phyloP scores from a whole-genome alignment of 2,888 invertebrate genomes.

The Mimas tiliae region DNA sequence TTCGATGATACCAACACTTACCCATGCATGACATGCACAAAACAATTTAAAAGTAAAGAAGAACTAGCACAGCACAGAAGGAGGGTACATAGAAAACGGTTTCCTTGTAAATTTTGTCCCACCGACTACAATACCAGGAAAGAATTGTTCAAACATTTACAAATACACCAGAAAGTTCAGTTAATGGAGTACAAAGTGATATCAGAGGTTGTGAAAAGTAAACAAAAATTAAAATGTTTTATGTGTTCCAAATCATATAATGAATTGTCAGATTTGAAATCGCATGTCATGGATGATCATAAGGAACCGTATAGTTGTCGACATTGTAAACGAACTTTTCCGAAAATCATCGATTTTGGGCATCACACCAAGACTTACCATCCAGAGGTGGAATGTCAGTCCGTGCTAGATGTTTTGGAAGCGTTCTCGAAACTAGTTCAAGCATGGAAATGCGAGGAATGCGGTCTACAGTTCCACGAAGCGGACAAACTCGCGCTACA shows the following conservation, averaged over 20 bases:
- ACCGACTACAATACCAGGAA: conserved; percentile 75
- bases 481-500: conserved; percentile 75
- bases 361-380: conserved; percentile 72
- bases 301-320: conserved; percentile 69
- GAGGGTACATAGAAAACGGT: conserved; percentile 67
- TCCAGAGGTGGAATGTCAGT: conserved; percentile 69
- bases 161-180: conserved; percentile 75
- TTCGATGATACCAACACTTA: conserved; percentile 51
- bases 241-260: conserved; percentile 67
- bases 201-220: conserved; percentile 70
- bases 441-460: conserved; percentile 81
- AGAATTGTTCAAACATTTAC: conserved; percentile 73
- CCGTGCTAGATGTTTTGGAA: conserved; percentile 71
- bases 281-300: conserved; percentile 75
- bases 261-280: conserved; percentile 69
- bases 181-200: conserved; percentile 78
- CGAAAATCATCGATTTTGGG: conserved; percentile 71
- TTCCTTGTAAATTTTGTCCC: conserved; percentile 78
- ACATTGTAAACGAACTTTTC: conserved; percentile 63
- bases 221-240: conserved; percentile 72
- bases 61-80: conserved; percentile 66
- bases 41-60: conserved; percentile 66
- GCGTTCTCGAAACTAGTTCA: conserved; percentile 72
- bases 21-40: conserved; percentile 65
- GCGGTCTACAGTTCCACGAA: conserved; percentile 72